phyloP scores from a whole-genome alignment of 2,113 vertebrate genomes.

The Argyrosomus japonicus region DNA sequence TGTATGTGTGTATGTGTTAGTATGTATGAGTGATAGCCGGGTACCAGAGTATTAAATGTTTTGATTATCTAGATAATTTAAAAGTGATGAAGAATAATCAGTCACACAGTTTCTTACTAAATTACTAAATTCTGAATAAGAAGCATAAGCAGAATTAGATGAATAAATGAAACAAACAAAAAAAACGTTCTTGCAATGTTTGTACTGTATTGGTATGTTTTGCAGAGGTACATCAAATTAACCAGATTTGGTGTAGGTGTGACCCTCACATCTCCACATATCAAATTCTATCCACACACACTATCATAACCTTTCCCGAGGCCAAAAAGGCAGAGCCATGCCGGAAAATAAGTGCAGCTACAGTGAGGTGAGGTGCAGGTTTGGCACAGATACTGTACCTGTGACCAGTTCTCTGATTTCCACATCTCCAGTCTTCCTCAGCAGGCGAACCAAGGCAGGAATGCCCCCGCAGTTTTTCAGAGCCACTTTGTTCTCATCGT shows the following conservation, averaged over 20 bases:
- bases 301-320: slow-evolving; percentile 21
- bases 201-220: background rate
- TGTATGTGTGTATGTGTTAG: background rate
- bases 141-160: background rate
- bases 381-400: slow-evolving; percentile 82
- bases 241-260: background rate
- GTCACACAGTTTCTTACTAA: background rate
- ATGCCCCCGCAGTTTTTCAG: slow-evolving; percentile 98
- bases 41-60: slow-evolving; percentile 1
- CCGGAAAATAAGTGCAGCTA: slow-evolving; percentile 19
- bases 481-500: slow-evolving; percentile 98
- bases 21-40: background rate
- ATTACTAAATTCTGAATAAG: background rate
- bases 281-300: slow-evolving; percentile 17
- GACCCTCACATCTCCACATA: slow-evolving; percentile 8
- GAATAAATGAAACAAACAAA: background rate
- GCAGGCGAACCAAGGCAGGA: slow-evolving; percentile 94
- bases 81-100: background rate
- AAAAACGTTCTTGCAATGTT: background rate
- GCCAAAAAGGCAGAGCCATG: slow-evolving; percentile 3
- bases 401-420: slow-evolving; percentile 99
- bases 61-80: background rate
- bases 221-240: background rate
- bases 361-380: background rate
- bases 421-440: slow-evolving; percentile 95